phyloP scores from a whole-genome alignment of 2,888 invertebrate genomes.

The Caprella mutica region DNA sequence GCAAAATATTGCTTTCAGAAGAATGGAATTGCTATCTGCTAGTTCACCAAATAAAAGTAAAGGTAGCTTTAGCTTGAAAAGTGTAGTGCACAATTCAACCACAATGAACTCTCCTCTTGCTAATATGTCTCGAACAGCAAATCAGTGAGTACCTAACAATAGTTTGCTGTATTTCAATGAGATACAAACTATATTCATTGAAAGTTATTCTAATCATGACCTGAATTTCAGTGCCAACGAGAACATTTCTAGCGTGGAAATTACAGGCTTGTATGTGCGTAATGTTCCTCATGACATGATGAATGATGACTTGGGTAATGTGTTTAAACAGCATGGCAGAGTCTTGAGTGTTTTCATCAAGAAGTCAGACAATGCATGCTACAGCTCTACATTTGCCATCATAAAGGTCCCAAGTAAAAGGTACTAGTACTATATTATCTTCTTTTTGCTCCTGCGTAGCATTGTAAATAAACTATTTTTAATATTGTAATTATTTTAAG shows the following conservation, averaged over 20 bases:
- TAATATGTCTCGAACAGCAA: slow-evolving; percentile 7
- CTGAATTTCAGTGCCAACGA: slow-evolving; percentile 2
- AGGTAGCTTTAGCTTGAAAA: too few relatives aligned
- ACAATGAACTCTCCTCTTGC: neutral
- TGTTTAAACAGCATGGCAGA: slow-evolving; percentile 13
- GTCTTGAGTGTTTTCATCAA: slow-evolving; percentile 13
- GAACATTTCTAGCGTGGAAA: neutral
- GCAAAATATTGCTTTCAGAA: too few relatives aligned
- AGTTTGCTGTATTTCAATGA: neutral
- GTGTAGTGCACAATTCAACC: too few relatives aligned
- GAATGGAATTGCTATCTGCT: too few relatives aligned
- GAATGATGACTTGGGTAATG: neutral
- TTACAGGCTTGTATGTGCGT: slow-evolving; percentile 10
- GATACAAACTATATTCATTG: neutral
- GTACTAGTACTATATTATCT: too few relatives aligned
- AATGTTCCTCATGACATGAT: slow-evolving; percentile 11
- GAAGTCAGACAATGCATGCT: neutral
- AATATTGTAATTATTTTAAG: too few relatives aligned
- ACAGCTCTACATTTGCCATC: slow-evolving; percentile 10
- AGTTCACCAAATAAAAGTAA: too few relatives aligned
- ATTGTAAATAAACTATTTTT: too few relatives aligned
- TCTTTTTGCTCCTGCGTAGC: too few relatives aligned
- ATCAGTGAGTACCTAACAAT: slow-evolving; percentile 7
- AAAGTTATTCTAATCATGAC: neutral
- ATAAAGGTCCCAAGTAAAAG: slow-evolving; percentile 12